Evolutionary conservation across 2,113 vertebrate species (phyloP).

Genomic region (Pygoscelis antarcticus): DNA sequence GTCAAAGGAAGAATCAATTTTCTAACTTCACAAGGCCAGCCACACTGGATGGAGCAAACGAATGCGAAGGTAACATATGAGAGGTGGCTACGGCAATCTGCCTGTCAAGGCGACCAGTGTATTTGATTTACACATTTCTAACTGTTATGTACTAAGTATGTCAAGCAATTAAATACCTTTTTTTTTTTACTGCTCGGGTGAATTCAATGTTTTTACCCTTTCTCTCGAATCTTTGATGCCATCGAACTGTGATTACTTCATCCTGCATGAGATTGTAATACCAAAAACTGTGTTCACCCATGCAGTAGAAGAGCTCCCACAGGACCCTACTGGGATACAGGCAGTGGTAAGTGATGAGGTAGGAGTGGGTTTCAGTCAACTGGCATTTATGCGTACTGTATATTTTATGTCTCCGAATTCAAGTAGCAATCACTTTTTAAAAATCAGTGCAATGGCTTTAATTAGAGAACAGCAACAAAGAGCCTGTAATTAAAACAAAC

Average conservation of each 20-base stretch:
- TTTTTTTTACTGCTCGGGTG: neutral
- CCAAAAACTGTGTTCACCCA: neutral
- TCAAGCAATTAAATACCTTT: neutral
- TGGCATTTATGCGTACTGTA: neutral
- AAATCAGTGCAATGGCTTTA: neutral
- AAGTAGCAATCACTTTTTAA: neutral
- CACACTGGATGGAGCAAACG: neutral
- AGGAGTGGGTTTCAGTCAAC: neutral
- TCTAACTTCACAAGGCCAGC: neutral
- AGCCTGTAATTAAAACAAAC: conserved; percentile 10
- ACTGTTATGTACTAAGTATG: neutral
- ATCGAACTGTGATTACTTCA: neutral
- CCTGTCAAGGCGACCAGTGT: neutral
- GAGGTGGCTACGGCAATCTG: neutral
- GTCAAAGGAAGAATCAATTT: neutral
- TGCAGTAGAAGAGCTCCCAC: neutral
- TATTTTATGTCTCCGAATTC: neutral
- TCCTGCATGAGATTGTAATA: neutral
- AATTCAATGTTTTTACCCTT: neutral
- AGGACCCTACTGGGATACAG: neutral
- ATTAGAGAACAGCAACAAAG: conserved; percentile 28
- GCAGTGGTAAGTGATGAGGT: neutral
- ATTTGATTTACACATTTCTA: neutral
- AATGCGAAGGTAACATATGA: neutral
- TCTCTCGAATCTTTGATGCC: neutral